Conservation (phyloP, 2,888 invertebrate species). For the Cabera pusaria region DNA sequence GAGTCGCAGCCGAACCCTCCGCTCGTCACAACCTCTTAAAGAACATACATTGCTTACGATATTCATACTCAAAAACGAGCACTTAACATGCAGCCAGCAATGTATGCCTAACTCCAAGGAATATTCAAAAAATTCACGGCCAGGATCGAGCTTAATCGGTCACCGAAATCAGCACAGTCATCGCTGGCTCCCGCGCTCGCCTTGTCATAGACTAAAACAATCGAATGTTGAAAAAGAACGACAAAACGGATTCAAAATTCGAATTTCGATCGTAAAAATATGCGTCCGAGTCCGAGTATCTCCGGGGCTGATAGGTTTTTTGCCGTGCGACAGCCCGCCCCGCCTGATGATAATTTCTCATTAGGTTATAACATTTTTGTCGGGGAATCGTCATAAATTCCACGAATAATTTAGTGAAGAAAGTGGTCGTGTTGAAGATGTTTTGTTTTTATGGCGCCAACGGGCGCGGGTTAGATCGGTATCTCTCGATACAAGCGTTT, state of each 20-base stretch:
- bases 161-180: slow-evolving; percentile 65
- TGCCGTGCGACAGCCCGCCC: slow-evolving; percentile 61
- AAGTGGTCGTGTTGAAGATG: slow-evolving; percentile 77
- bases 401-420: slow-evolving; percentile 81
- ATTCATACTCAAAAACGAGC: too few relatives aligned
- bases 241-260: slow-evolving; percentile 68
- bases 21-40: slow-evolving; percentile 47
- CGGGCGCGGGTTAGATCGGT: slow-evolving; percentile 78
- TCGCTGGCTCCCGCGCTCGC: slow-evolving; percentile 66
- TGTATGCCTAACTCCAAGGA: slow-evolving; percentile 46
- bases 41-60: too few relatives aligned
- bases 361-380: slow-evolving; percentile 81
- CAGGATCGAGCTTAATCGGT: slow-evolving; percentile 39
- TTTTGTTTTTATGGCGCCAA: slow-evolving; percentile 84
- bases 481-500: slow-evolving; percentile 80
- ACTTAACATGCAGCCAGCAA: too few relatives aligned
- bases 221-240: slow-evolving; percentile 64
- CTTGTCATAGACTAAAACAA: slow-evolving; percentile 68
- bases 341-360: slow-evolving; percentile 80
- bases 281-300: slow-evolving; percentile 54
- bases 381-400: slow-evolving; percentile 79
- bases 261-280: slow-evolving; percentile 65
- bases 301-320: slow-evolving; percentile 66
- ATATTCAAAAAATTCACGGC: slow-evolving; percentile 39
- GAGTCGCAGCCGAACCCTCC: slow-evolving; percentile 47